phyloP scores from a whole-genome alignment of 1,140 invertebrate genomes.

The Forficula auricularia region DNA sequence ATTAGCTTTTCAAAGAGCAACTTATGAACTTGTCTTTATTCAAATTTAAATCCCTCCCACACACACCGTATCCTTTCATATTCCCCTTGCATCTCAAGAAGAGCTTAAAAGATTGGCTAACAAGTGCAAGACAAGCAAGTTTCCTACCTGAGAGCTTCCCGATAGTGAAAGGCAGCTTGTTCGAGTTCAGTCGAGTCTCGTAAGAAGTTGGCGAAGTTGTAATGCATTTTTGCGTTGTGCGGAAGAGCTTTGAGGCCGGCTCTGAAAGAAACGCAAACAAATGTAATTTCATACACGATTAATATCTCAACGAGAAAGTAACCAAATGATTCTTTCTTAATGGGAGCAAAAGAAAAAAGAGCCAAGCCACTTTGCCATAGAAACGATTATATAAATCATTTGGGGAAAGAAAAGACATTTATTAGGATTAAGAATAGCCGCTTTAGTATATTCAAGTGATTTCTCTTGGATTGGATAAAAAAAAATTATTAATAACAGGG shows the following conservation, averaged over 20 bases:
- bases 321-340: background rate
- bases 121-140: constrained; percentile 7
- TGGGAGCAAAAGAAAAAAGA: background rate
- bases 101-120: background rate
- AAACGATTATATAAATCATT: too few species aligned
- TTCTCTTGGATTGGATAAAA: too few species aligned
- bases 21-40: too few species aligned
- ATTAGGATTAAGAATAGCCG: too few species aligned
- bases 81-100: background rate
- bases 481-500: too few species aligned
- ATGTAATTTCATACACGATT: too few species aligned
- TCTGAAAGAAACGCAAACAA: constrained; percentile 32
- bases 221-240: constrained; percentile 79
- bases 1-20: too few species aligned
- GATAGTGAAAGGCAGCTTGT: constrained; percentile 59
- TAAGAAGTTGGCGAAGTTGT: constrained; percentile 76
- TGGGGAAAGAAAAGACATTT: too few species aligned
- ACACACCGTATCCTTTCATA: too few species aligned
- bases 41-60: too few species aligned
- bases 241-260: constrained; percentile 60
- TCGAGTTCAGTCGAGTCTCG: constrained; percentile 52
- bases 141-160: constrained; percentile 59
- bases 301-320: background rate
- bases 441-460: too few species aligned
- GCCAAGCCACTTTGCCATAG: background rate